phyloP scores from a whole-genome alignment of 2,888 invertebrate species.

The Clostera curtula region DNA sequence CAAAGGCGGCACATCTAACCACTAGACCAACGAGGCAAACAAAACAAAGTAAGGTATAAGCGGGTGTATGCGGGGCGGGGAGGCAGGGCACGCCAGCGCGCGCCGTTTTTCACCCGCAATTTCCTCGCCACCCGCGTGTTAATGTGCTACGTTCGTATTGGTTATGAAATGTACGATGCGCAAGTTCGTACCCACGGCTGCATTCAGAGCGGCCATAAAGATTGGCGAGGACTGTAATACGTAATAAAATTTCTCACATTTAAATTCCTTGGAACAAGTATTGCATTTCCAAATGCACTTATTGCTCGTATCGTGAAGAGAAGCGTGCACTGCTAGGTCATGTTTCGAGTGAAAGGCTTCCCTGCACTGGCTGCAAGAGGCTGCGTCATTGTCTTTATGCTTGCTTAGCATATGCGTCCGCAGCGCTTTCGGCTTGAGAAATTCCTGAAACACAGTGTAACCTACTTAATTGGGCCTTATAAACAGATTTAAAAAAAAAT shows the following conservation, averaged over 20 bases:
- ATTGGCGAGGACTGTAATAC: too few species aligned
- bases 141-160: too few species aligned
- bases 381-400: constrained; percentile 20
- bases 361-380: constrained; percentile 57
- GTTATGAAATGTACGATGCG: too few species aligned
- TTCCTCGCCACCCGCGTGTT: too few species aligned
- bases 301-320: constrained; percentile 54
- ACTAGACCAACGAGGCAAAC: too few species aligned
- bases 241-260: constrained; percentile 37
- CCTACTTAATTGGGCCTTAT: background rate
- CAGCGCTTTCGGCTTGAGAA: constrained; percentile 29
- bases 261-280: constrained; percentile 65
- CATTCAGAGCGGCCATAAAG: too few species aligned
- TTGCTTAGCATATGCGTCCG: constrained; percentile 32
- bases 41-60: too few species aligned
- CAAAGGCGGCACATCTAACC: too few species aligned
- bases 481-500: background rate
- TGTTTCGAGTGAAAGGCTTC: constrained; percentile 56
- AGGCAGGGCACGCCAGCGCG: too few species aligned
- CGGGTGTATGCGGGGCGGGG: too few species aligned
- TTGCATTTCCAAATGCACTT: constrained; percentile 53
- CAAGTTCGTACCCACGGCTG: too few species aligned
- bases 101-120: too few species aligned
- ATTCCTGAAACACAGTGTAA: constrained; percentile 35
- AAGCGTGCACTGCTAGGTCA: constrained; percentile 64